A percentile compares a stretch with the other conserved stretches of the same genome.
These are phyloP conservation scores for Margaritifera margaritifera DNA, from an alignment of 2,888 invertebrate species.

Conservation along the genomic window DNA sequence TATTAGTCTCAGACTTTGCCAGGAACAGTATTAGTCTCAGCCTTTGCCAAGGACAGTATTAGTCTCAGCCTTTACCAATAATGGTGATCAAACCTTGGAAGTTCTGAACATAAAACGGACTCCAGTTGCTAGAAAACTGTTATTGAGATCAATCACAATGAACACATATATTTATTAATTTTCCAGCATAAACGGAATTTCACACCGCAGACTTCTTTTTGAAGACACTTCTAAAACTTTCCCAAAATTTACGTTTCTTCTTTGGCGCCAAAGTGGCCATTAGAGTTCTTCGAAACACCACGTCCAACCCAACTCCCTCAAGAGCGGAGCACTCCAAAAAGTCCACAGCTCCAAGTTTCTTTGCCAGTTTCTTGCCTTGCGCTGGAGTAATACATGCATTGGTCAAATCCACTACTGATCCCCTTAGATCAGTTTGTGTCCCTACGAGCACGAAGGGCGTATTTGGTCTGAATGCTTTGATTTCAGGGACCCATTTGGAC, in stretches of 20 bases:
- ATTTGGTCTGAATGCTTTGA: constrained; percentile 56
- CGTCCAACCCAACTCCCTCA: constrained; percentile 35
- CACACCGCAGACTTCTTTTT: constrained; percentile 14
- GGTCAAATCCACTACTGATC: constrained; percentile 31
- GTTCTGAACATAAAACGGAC: no score
- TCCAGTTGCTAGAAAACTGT: no score
- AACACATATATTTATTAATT: no score
- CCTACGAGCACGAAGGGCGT: constrained; percentile 62
- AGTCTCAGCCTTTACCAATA: no score
- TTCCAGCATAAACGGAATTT: no score
- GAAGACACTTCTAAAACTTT: constrained; percentile 44
- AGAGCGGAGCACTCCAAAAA: constrained; percentile 50
- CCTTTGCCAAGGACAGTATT: no score
- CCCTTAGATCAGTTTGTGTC: constrained; percentile 60
- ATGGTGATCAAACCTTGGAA: no score
- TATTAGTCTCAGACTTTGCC: no score
- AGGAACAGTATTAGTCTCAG: no score
- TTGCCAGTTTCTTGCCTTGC: constrained; percentile 38
- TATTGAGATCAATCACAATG: no score
- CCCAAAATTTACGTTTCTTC: constrained; percentile 48
- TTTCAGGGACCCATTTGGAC: constrained; percentile 61
- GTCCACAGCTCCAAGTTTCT: constrained; percentile 27
- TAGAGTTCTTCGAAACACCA: constrained; percentile 51
- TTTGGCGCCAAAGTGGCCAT: constrained; percentile 41
- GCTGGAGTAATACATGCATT: constrained; percentile 27